Evolutionary conservation across 2,797 vertebrate genomes (phyloP), one percentile per base, ranked within the genome.

Genomic region (Molothrus aeneus): DNA sequence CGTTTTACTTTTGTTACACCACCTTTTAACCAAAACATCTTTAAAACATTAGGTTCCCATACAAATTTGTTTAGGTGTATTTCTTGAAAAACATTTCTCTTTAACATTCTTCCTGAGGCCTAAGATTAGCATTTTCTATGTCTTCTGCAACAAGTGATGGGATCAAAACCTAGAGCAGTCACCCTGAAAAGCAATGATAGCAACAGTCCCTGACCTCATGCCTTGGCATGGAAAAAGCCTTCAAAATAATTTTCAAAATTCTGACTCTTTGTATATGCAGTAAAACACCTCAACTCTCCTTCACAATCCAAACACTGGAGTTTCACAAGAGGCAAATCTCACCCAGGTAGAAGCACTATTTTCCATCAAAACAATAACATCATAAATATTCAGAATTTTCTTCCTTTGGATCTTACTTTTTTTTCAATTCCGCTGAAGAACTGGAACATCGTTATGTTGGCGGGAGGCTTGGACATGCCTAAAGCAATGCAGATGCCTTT

Each of bases 371-470:
- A 91, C 28, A 91, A 38, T 13, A 89, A 51, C 87, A 94, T 21
- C n/a, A 38, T 40, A 84, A 83, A 72, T 64, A 92, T 20, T 88
- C 48, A 64, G 21, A 24, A 22, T 92, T 85, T 90, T 51, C 69
- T 95, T 97, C 88, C 88, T 96, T 95, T 93, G 91, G 66, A 93
- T 97, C 98, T 98, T 97, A 99, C 99, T 98, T 99, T 99, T 98
- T 99, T 99, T 97, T 99, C 99, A 92, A 99, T 99, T 77, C 99
- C 99, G 69, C 98, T 99, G 98, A 99, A 99, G 98, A 99, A 99
- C 98, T 99, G 99, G 98, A 99, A 99, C 99, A 99, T 99, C 56
- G 99, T 98, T 98, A 99, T 99, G 98, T 98, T 99, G 94, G 99
- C 98, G 7, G 99, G 99, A 96, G 99, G 99, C 96, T 99, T 99